Evolutionary conservation across 2,888 invertebrate species (phyloP), one percentile per base, ranked within the genome.

Genomic region (Drosophila sordidapex): DNA sequence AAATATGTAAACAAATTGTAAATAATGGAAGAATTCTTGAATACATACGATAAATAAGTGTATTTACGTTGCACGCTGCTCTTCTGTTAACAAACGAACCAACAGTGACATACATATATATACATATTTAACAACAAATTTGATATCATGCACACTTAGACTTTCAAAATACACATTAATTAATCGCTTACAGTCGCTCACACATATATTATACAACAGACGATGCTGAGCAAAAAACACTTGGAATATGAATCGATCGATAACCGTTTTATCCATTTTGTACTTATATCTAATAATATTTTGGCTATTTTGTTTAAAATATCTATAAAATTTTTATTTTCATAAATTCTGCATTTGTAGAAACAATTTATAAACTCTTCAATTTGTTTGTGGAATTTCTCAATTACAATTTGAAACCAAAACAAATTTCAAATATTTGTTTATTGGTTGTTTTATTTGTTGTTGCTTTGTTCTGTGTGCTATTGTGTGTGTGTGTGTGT

Each of bases 1-100:
- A 81, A 81, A 81, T 67, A 78, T 79, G 58, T 81, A 81, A 70
- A 81, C 77, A 81, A 77, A 72, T 76, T 80, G 77, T 81, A 81
- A 60, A 81, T 67, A 78, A 21, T 79, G 80, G 80, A 80, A 81
- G 79, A 81, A 59, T 75, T 69, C 53, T 70, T 74, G 66, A 61
- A 69, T 70, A 66, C 52, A 57, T 60, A 82, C 64, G 66, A 25
- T 36, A 21, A 18, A 29, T 15, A 61, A 13, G 51, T 60, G 36
- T 43, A 46, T 27, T 40, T 15, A 49, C 35, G 48, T 62, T 56
- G 29, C 56, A 13, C n/a, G 38, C 49, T 49, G 27, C 27, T 27
- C 10, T 49, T 18, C 10, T 49, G 25, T 51, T 29, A 51, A 51
- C 51, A 27, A 68, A 67, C 67, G 46, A 25, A 25, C 25, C 58